phyloP scores from a whole-genome alignment of 2,797 vertebrate species.

The Poecilia gillii region DNA sequence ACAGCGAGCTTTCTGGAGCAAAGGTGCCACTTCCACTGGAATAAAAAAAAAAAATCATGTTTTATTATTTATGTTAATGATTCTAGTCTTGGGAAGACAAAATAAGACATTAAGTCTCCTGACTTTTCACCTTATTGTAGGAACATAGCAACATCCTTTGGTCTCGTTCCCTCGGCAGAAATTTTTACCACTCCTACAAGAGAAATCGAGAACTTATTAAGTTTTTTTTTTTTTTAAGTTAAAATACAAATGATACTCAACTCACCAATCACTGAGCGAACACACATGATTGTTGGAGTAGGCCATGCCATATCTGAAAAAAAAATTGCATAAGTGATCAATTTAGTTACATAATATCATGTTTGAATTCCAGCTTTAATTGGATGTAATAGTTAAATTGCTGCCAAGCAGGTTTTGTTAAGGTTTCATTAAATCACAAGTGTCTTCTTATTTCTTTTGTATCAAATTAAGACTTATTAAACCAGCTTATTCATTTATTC shows the following conservation, averaged over 20 bases:
- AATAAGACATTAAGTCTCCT: background rate
- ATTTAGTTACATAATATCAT: background rate
- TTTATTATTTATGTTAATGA: background rate
- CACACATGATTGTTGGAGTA: slow-evolving; percentile 76
- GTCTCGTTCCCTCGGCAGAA: slow-evolving; percentile 68
- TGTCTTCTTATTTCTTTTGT: background rate
- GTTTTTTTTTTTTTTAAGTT: background rate
- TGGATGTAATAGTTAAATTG: background rate
- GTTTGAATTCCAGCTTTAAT: background rate
- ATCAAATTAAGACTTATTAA: background rate
- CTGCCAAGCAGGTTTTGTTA: background rate
- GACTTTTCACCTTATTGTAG: slow-evolving; percentile 80
- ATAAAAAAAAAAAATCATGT: slow-evolving; percentile 5
- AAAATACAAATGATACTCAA: slow-evolving; percentile 16
- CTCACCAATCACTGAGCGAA: slow-evolving; percentile 81
- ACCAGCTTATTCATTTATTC: background rate
- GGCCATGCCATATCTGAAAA: slow-evolving; percentile 80
- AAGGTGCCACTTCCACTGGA: slow-evolving; percentile 77
- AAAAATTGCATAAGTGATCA: background rate
- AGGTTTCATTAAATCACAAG: background rate
- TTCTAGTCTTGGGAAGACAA: background rate
- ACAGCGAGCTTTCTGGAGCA: slow-evolving; percentile 81
- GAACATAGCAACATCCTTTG: slow-evolving; percentile 71
- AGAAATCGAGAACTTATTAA: slow-evolving; percentile 11
- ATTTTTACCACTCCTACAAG: slow-evolving; percentile 65